phyloP scores from a whole-genome alignment of 2,797 vertebrate species.

The Tokudaia muenninki region DNA sequence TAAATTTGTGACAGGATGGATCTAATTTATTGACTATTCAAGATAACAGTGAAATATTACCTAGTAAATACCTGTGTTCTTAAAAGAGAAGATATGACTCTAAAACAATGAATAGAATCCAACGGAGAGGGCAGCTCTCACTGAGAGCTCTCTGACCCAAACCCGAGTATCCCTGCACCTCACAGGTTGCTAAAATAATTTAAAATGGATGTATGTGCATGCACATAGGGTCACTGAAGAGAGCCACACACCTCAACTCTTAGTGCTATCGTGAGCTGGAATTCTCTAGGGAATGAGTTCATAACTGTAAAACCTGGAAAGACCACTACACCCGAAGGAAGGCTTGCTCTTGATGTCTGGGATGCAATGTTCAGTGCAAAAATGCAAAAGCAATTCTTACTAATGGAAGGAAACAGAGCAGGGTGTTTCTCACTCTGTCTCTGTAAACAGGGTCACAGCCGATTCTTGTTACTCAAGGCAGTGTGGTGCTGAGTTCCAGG shows the following conservation, averaged over 20 bases:
- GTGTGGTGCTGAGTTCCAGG: neutral
- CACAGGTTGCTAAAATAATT: neutral
- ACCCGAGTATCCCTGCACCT: neutral
- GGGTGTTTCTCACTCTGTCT: neutral
- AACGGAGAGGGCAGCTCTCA: constrained; percentile 65
- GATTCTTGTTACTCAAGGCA: neutral
- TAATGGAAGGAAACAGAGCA: neutral
- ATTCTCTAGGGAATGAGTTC: constrained; percentile 22
- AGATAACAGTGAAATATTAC: constrained; percentile 58
- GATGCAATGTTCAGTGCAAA: neutral
- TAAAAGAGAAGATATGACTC: constrained; percentile 61
- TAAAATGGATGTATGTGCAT: neutral
- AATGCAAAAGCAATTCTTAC: neutral
- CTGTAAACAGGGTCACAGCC: neutral
- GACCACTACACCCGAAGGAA: neutral
- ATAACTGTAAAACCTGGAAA: constrained; percentile 32
- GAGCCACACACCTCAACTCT: neutral
- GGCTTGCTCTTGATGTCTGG: neutral
- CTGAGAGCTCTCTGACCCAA: constrained; percentile 38
- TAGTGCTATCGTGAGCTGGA: neutral
- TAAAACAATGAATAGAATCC: constrained; percentile 48
- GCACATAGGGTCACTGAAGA: neutral
- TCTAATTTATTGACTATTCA: constrained; percentile 74
- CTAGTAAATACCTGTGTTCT: constrained; percentile 62
- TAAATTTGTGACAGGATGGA: constrained; percentile 70